Conservation (phyloP, 2,797 vertebrate genomes). For the Myotis vivesi region DNA sequence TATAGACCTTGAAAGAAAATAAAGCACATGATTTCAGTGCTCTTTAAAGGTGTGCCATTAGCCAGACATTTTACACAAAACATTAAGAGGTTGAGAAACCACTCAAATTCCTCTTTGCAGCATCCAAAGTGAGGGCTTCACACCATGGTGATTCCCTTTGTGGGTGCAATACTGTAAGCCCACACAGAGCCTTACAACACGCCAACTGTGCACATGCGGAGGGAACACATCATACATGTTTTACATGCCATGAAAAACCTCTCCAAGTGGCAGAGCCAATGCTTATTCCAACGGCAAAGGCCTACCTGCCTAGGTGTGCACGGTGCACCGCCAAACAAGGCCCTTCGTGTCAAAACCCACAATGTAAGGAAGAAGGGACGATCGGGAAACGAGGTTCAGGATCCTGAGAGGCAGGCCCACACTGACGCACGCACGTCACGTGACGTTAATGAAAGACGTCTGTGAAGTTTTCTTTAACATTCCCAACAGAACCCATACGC, state of each 20-base stretch:
- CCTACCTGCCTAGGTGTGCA: background rate
- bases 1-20: background rate
- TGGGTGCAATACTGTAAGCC: background rate
- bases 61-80: background rate
- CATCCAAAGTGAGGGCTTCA: background rate
- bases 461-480: background rate
- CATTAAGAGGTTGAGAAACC: background rate
- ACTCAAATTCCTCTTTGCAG: background rate
- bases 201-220: background rate
- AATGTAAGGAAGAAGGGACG: background rate
- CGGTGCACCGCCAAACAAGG: background rate
- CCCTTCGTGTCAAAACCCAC: background rate
- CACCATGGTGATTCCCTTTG: background rate
- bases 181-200: background rate
- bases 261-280: background rate
- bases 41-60: background rate
- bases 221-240: background rate
- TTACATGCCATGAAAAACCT: background rate
- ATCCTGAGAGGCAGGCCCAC: accelerated
- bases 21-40: background rate
- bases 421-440: accelerated
- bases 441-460: accelerated
- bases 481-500: too few species aligned
- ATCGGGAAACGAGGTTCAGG: background rate
- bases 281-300: background rate